phyloP scores from a whole-genome alignment of 2,113 vertebrate species.

The Rousettus leschenaultii region DNA sequence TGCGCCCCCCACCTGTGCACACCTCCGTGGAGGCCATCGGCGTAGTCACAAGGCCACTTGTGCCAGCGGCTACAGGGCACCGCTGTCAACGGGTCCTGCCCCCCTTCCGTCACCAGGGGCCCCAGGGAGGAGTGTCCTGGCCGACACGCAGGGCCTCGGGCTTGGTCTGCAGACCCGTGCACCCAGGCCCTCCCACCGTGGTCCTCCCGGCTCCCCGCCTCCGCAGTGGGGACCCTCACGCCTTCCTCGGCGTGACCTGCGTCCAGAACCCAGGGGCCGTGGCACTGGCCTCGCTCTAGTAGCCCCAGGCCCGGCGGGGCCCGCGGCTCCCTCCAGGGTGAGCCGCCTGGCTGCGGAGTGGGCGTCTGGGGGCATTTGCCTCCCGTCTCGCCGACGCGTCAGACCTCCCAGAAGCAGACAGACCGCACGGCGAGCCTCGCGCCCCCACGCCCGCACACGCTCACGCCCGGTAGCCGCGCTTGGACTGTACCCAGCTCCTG shows the following conservation, averaged over 20 bases:
- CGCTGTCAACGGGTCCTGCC: accelerated
- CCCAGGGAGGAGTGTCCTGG: not conserved
- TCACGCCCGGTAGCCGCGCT: accelerated
- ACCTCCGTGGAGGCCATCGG: not conserved
- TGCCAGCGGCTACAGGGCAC: not conserved
- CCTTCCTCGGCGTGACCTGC: accelerated
- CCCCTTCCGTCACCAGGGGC: accelerated
- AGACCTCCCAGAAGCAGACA: not conserved
- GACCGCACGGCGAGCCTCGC: accelerated
- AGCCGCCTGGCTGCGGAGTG: too few relatives aligned
- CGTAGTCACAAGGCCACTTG: not conserved
- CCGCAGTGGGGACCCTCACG: not conserved
- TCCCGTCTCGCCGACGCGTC: accelerated
- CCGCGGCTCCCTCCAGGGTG: accelerated
- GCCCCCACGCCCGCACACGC: accelerated
- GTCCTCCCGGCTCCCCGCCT: not conserved
- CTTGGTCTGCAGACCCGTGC: accelerated
- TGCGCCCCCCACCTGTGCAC: not conserved
- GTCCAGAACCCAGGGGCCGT: accelerated
- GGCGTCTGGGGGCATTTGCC: not conserved
- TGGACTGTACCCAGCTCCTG: not conserved
- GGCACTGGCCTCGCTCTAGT: accelerated
- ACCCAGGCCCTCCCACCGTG: not conserved
- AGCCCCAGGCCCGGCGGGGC: accelerated
- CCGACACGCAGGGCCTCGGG: not conserved